Evolutionary conservation across 2,113 vertebrate genomes (phyloP).

Genomic region (Planiliza haematocheilus): DNA sequence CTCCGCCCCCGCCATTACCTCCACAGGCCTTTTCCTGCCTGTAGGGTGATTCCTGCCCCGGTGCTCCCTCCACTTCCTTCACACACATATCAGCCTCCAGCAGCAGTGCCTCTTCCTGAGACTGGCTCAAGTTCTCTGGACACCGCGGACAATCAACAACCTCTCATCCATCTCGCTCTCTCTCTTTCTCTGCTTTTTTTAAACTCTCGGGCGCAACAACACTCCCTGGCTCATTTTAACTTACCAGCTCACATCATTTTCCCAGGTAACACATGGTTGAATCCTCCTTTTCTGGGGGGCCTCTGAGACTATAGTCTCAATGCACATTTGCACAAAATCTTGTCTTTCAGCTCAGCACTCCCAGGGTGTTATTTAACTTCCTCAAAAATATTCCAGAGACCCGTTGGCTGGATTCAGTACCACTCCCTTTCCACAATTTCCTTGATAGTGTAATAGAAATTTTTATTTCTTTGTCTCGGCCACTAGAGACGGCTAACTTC

Average conservation of each 20-base stretch:
- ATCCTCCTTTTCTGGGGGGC: not conserved
- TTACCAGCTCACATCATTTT: conserved; percentile 23
- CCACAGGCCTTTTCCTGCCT: conserved; percentile 80
- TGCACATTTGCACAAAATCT: conserved; percentile 34
- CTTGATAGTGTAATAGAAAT: too few species aligned
- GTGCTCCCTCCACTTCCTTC: conserved; percentile 77
- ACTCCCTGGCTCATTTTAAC: not conserved
- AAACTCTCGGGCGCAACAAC: conserved; percentile 14
- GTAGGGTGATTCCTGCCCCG: conserved; percentile 77
- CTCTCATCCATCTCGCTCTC: conserved; percentile 58
- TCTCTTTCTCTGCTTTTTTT: conserved; percentile 19
- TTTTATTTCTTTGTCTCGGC: too few species aligned
- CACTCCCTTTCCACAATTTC: conserved; percentile 73
- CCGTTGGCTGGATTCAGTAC: conserved; percentile 43
- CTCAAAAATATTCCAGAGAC: conserved; percentile 66
- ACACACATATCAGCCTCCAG: conserved; percentile 80
- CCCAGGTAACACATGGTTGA: conserved; percentile 14
- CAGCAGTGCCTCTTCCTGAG: conserved; percentile 79
- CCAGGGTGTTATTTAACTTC: conserved; percentile 65
- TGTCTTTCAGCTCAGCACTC: conserved; percentile 45
- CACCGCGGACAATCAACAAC: conserved; percentile 61
- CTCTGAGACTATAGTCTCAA: not conserved
- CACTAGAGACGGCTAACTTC: too few species aligned
- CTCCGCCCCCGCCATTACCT: conserved; percentile 69
- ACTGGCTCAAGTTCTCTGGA: conserved; percentile 69